Percentiles rank a stretch among this genome's conserved stretches.
phyloP scores from a whole-genome alignment of 2,113 vertebrate species.

The Beaufortia kweichowensis region DNA sequence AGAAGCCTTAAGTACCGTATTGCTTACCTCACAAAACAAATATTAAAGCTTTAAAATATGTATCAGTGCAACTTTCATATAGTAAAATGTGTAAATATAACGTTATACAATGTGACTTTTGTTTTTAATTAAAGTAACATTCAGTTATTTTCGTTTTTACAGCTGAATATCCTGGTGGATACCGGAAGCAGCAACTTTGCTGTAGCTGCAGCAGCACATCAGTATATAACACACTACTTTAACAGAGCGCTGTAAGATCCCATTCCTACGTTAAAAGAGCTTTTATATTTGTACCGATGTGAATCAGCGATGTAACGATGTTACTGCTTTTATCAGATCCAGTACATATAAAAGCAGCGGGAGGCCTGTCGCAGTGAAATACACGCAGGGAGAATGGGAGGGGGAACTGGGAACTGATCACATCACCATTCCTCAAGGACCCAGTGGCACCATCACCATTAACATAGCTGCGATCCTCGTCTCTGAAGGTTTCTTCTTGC shows the following conservation, averaged over 20 bases:
- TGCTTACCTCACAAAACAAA: no score
- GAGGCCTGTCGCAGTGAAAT: slow-evolving; percentile 81
- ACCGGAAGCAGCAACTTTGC: slow-evolving; percentile 99
- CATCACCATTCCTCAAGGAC: slow-evolving; percentile 83
- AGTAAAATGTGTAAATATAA: no score
- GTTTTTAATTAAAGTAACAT: neutral
- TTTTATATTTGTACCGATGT: no score
- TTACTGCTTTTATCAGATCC: slow-evolving; percentile 74
- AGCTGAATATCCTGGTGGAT: slow-evolving; percentile 97
- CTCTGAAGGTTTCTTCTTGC: slow-evolving; percentile 91
- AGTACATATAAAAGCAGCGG: slow-evolving; percentile 76
- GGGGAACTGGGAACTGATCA: slow-evolving; percentile 86
- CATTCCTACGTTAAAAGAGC: neutral
- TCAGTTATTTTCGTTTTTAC: slow-evolving; percentile 62
- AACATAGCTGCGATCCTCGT: slow-evolving; percentile 89
- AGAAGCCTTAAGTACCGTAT: no score
- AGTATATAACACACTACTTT: slow-evolving; percentile 84
- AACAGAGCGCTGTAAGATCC: slow-evolving; percentile 70
- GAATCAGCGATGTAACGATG: neutral
- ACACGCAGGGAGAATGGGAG: slow-evolving; percentile 95
- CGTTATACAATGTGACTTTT: no score
- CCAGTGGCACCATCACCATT: slow-evolving; percentile 77
- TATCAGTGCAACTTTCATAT: no score
- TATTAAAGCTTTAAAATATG: no score
- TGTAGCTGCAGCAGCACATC: slow-evolving; percentile 84